A percentile compares a stretch with the other conserved stretches of the same genome.
These are phyloP conservation scores for Spinibarbus caldwelli DNA, from an alignment of 2,797 vertebrate genomes.

Conservation along the genomic window DNA sequence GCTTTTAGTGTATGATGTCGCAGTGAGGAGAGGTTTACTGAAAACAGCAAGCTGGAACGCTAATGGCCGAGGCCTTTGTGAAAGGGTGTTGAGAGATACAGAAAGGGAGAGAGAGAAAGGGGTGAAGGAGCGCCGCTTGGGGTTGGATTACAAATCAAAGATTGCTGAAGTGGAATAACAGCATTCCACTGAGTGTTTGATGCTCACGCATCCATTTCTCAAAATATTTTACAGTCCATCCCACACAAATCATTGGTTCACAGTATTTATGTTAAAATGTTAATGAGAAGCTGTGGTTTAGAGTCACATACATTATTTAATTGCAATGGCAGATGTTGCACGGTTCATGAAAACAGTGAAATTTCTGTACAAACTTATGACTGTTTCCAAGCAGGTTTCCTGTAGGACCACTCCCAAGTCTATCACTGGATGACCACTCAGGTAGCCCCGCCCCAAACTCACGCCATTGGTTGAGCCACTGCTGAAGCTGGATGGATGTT, in stretches of 20 bases:
- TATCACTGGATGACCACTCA: neutral
- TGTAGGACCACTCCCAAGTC: neutral
- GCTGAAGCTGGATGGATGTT: neutral
- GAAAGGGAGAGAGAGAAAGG: conserved; percentile 32
- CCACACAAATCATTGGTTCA: neutral
- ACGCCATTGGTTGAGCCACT: neutral
- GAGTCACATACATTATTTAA: neutral
- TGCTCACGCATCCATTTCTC: neutral
- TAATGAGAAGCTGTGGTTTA: neutral
- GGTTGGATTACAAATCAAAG: conserved; percentile 38
- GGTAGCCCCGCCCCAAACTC: neutral
- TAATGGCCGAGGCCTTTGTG: conserved; percentile 37
- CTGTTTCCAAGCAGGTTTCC: neutral
- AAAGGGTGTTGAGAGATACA: conserved; percentile 39
- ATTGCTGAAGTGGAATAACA: conserved; percentile 47
- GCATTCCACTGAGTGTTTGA: conserved; percentile 37
- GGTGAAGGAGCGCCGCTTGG: neutral
- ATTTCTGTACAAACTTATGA: neutral
- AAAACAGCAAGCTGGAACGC: conserved; percentile 35
- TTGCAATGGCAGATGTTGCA: neutral
- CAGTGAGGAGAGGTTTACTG: conserved; percentile 40
- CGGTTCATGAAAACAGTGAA: neutral
- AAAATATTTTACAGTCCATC: neutral
- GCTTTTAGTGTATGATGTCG: conserved; percentile 30
- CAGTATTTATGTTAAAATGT: neutral